Evolutionary conservation across 2,888 invertebrate species (phyloP).

Genomic region (Muscina levida): DNA sequence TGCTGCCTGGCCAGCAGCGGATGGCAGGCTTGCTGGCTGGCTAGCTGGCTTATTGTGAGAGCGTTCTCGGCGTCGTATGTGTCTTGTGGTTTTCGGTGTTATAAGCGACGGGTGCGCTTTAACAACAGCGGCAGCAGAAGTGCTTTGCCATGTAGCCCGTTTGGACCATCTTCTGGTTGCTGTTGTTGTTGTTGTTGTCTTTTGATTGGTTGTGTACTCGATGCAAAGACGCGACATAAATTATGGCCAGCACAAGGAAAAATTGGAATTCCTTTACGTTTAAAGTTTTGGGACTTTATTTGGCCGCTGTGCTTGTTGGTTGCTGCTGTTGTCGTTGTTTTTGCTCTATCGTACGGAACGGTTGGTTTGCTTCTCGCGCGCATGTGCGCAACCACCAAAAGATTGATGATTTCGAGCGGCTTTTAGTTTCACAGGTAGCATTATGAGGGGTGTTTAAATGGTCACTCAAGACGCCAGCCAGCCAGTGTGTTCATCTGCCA

Average conservation of each 20-base stretch:
- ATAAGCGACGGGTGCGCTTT: slow-evolving; percentile 76
- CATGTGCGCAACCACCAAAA: slow-evolving; percentile 40
- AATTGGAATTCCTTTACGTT: slow-evolving; percentile 60
- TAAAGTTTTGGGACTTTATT: slow-evolving; percentile 36
- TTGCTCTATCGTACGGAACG: slow-evolving; percentile 31
- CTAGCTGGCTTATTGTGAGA: not conserved
- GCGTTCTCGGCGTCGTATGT: slow-evolving; percentile 12
- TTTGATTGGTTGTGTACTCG: slow-evolving; percentile 54
- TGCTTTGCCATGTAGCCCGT: slow-evolving; percentile 60
- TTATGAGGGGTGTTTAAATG: slow-evolving; percentile 65
- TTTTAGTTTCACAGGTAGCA: slow-evolving; percentile 64
- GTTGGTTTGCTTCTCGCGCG: slow-evolving; percentile 15
- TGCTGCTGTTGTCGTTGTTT: slow-evolving; percentile 1
- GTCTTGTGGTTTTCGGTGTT: slow-evolving; percentile 66
- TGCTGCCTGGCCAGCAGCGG: not conserved
- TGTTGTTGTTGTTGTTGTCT: slow-evolving; percentile 34
- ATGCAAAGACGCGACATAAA: slow-evolving; percentile 65
- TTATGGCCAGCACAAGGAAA: slow-evolving; percentile 60
- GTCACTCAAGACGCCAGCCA: slow-evolving; percentile 59
- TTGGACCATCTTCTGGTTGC: slow-evolving; percentile 18
- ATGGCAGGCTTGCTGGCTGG: slow-evolving; percentile 37
- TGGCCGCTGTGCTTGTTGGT: slow-evolving; percentile 3
- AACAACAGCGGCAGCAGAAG: slow-evolving; percentile 67
- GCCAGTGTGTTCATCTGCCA: slow-evolving; percentile 55
- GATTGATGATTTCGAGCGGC: slow-evolving; percentile 61